Evolutionary conservation across 2,113 vertebrate genomes (phyloP), one percentile per base, ranked within the genome.

Genomic region (Mesembrinibis cayennensis): DNA sequence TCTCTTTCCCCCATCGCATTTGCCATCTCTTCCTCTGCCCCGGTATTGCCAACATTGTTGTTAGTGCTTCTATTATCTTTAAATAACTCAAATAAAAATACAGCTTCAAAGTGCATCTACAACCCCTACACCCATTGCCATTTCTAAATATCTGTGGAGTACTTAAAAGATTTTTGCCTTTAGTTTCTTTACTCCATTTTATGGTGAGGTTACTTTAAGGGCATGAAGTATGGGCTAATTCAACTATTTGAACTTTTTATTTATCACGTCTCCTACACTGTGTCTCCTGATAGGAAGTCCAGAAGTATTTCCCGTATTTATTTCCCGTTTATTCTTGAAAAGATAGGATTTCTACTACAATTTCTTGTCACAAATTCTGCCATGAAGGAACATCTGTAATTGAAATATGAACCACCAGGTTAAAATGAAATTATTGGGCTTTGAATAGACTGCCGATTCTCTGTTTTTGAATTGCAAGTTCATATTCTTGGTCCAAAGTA

Each of bases 1-100:
- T 58, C 34, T 32, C 1, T 27, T 86, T 44, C 23, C 13, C 29
- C 7, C 0, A 0, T 16, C 50, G 2, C 36, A 42, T 62, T 61
- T 66, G 29, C 45, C 23, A 3, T 76, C 1, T 0, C 34, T 34
- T 76, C 22, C 20, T 38, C 42, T 7, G 1, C 21, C 30, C 20
- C 25, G 13, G 6, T 56, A 13, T 49, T 36, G 9, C n/a, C 11
- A 42, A 18, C 6, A 2, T 14, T 29, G 8, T 52, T 77, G 20
- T 62, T 56, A n/a, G 49, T 27, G 36, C 12, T 62, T 70, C 56
- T 26, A 4, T 9, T 49, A 44, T 44, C 45, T 61, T 69, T 58
- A 65, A 63, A 73, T 14, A 76, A 32, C 10, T 58, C 29, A 49
- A 22, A 42, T 85, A 21, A 50, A 70, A 61, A 34, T 58, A 45